phyloP scores from a whole-genome alignment of 1,140 invertebrate genomes.

The Drosophila lacertosa region DNA sequence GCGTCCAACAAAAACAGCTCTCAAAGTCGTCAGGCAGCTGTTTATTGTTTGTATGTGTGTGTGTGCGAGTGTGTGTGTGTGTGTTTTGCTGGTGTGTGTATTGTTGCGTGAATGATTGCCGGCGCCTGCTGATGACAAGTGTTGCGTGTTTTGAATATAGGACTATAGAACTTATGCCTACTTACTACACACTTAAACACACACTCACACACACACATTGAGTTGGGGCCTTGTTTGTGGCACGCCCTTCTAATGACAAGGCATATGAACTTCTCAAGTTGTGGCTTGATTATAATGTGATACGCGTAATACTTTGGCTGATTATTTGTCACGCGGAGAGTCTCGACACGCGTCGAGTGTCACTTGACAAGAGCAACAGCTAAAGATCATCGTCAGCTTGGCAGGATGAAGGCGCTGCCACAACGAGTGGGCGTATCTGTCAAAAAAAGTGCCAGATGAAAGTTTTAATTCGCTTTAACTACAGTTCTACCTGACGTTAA shows the following conservation, averaged over 20 bases:
- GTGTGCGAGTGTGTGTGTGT: slow-evolving; percentile 21
- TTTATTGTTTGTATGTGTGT: slow-evolving; percentile 21
- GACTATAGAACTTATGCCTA: slow-evolving; percentile 32
- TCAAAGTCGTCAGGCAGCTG: slow-evolving; percentile 36
- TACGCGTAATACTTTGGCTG: slow-evolving; percentile 30
- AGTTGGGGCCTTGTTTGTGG: slow-evolving; percentile 12
- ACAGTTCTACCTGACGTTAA: too few relatives aligned
- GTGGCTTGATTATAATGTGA: slow-evolving; percentile 50
- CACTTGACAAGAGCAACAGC: slow-evolving; percentile 26
- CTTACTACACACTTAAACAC: slow-evolving; percentile 21
- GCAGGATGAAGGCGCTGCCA: slow-evolving; percentile 8
- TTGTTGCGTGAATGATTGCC: slow-evolving; percentile 65
- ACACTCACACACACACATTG: slow-evolving; percentile 15
- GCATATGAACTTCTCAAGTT: slow-evolving; percentile 58
- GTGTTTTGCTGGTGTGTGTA: background rate
- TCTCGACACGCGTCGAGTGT: slow-evolving; percentile 4
- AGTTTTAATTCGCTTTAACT: background rate
- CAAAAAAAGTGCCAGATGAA: background rate
- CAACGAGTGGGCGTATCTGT: too few relatives aligned
- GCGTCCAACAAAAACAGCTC: slow-evolving; percentile 25
- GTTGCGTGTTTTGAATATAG: slow-evolving; percentile 80
- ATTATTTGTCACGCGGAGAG: slow-evolving; percentile 27
- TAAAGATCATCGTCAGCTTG: background rate
- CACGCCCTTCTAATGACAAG: slow-evolving; percentile 62
- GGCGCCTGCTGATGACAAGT: slow-evolving; percentile 76